These are phyloP conservation scores for Heteronetta atricapilla DNA, from an alignment of 2,113 vertebrate species.

Conservation along the genomic window DNA sequence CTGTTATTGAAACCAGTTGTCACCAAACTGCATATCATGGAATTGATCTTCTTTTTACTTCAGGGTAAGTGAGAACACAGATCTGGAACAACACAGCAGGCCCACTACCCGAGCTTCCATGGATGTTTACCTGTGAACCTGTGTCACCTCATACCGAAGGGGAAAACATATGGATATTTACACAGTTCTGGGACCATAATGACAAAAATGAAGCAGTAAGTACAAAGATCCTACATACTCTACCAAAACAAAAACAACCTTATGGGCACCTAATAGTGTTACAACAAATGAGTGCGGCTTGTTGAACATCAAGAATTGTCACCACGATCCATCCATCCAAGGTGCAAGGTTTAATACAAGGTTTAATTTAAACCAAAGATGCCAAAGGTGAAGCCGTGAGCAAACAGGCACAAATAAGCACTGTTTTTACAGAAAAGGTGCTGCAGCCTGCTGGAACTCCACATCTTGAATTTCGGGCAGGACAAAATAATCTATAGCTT, in stretches of 20 bases:
- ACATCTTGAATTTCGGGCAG: neutral
- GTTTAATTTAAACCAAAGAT: neutral
- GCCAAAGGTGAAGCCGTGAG: neutral
- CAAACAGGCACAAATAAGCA: neutral
- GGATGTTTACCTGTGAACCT: neutral
- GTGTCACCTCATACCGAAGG: neutral
- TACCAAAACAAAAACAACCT: neutral
- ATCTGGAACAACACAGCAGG: neutral
- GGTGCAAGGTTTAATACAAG: no score
- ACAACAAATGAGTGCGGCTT: neutral
- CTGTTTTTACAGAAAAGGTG: neutral
- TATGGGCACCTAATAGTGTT: neutral
- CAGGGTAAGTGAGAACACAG: neutral
- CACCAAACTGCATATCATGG: neutral
- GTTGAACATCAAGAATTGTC: neutral
- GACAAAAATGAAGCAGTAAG: neutral
- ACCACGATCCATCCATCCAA: neutral
- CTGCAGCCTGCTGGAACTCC: neutral
- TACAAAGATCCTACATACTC: neutral
- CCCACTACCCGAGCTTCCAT: neutral
- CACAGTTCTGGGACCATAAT: neutral
- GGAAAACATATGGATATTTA: neutral
- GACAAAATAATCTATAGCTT: neutral
- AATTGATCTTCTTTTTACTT: neutral
- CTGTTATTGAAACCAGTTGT: neutral